Conservation (phyloP, 2,113 vertebrate species). For the Cepphus grylle region DNA sequence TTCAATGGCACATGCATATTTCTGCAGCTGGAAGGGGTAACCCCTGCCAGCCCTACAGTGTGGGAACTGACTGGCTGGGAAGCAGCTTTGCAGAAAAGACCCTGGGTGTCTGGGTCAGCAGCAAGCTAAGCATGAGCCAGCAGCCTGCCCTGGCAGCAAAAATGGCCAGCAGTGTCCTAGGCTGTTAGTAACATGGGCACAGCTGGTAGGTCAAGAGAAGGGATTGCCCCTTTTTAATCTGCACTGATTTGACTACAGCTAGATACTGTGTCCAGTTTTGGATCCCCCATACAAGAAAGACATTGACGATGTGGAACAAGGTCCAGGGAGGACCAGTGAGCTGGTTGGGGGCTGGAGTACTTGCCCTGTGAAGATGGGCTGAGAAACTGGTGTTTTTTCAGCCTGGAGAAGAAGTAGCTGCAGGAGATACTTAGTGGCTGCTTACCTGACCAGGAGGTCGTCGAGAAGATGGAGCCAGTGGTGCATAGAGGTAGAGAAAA, state of each 20-base stretch:
- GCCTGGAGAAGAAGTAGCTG: neutral
- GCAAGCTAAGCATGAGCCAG: neutral
- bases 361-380: neutral
- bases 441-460: neutral
- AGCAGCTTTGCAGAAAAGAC: neutral
- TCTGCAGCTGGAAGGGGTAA: neutral
- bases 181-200: neutral
- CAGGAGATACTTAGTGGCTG: neutral
- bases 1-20: neutral
- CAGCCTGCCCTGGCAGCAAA: neutral
- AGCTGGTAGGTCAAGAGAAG: neutral
- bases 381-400: neutral
- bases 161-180: neutral
- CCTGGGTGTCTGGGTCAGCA: neutral
- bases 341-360: neutral
- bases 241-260: neutral
- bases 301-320: neutral
- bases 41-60: neutral
- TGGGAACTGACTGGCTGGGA: neutral
- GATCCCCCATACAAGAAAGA: neutral
- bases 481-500: neutral
- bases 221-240: neutral
- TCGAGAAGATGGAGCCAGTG: neutral
- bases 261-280: neutral
- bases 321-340: neutral